A percentile compares a stretch with the other conserved stretches of the same genome.
Conservation (phyloP, 23 tunicate species). For the Ciona savignyi region DNA sequence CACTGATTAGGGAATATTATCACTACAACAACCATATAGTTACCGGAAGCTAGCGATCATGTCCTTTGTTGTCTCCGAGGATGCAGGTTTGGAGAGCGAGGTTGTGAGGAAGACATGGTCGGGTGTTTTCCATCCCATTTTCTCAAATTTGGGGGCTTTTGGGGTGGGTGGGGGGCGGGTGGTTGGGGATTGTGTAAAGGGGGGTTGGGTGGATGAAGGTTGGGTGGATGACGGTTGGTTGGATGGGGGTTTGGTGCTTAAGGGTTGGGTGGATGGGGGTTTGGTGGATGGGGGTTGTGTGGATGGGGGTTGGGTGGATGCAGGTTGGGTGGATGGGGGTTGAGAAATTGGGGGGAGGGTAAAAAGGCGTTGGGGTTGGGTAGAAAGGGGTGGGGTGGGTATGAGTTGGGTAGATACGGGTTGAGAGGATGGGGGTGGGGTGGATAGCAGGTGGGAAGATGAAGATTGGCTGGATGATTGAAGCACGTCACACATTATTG, state of each 20-base stretch:
- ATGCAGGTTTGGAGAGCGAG: conserved; percentile 42
- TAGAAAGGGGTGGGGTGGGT: too few relatives aligned
- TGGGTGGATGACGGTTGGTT: background rate
- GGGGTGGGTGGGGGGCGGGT: background rate
- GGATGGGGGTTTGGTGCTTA: background rate
- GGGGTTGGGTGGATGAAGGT: background rate
- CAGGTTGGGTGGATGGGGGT: background rate
- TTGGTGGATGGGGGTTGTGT: background rate
- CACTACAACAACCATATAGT: too few relatives aligned
- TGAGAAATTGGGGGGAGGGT: background rate
- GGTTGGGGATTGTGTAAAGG: background rate
- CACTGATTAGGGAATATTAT: too few relatives aligned
- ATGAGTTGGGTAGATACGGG: background rate
- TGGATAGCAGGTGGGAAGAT: background rate
- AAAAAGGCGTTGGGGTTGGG: too few relatives aligned
- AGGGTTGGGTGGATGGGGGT: background rate
- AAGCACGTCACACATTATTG: conserved; percentile 17
- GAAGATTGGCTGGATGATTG: background rate
- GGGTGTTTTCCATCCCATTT: conserved; percentile 11
- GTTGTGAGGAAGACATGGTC: conserved; percentile 48
- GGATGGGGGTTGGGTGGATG: background rate
- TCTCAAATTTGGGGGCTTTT: conserved; percentile 1
- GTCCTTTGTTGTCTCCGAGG: conserved; percentile 37
- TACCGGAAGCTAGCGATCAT: conserved; percentile 53
- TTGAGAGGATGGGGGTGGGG: background rate